Evolutionary conservation across 2,113 vertebrate genomes (phyloP), one percentile per base, ranked within the genome.

Genomic region (Apteryx mantelli): DNA sequence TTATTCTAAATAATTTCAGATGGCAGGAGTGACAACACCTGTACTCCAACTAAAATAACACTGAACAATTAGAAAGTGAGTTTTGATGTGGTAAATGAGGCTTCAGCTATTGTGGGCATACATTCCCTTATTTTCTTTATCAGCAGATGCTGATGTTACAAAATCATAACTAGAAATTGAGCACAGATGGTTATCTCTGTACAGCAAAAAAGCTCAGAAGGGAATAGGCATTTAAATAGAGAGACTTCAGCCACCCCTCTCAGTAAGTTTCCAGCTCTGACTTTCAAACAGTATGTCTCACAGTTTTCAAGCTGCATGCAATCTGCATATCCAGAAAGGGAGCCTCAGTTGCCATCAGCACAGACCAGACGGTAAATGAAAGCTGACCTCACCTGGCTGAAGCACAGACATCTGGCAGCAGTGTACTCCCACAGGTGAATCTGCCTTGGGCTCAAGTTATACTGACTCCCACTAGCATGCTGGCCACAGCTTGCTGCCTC

Each of bases 91-190:
- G 75, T 96, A 96, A 97, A 88, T 93, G 97, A 98, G 77, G 93
- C 87, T 96, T 97, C 96, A 97, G 96, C 88, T 88, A 91, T 87
- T 95, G 81, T 65, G 48, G 96, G 91, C 90, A 97, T 90, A 93
- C 88, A 95, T 97, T 97, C 96, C 90, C 94, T 93, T 95, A 93
- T 95, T 97, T 98, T 97, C 91, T 96, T 96, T 93, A 96, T 97
- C 97, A 97, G 94, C 98, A 98, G 97, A 98, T 98, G 97, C 96
- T 98, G 98, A 97, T 97, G 95, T 98, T 98, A 98, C 82, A 96
- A 97, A 98, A 97, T 48, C 52, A 12, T 97, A 97, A 84, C 94
- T 86, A 96, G 91, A 95, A 97, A 97, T 94, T 97, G 93, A 96
- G 96, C 91, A 85, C 98, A 98, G 98, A 98, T 98, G 97, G 97